A percentile compares a stretch with the other conserved stretches of the same genome.
These are phyloP conservation scores for Solea solea DNA, from an alignment of 2,113 vertebrate species.

Conservation along the genomic window DNA sequence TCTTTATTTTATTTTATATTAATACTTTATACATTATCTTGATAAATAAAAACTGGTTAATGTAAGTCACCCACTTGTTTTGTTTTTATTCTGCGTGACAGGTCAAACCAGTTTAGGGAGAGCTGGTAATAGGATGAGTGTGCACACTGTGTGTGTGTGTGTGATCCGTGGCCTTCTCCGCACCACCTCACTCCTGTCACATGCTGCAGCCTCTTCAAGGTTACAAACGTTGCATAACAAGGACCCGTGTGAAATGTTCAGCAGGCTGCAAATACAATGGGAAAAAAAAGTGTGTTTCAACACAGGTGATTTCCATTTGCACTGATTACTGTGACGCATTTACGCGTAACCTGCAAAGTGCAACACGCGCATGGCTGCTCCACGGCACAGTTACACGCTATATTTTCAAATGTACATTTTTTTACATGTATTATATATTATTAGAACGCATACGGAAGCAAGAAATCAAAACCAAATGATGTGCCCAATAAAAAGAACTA, in stretches of 20 bases:
- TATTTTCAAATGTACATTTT: no score
- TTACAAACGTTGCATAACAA: slow-evolving; percentile 67
- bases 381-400: no score
- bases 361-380: no score
- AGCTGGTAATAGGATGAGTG: neutral
- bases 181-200: slow-evolving; percentile 30
- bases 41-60: slow-evolving; percentile 65
- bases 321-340: no score
- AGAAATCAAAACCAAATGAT: no score
- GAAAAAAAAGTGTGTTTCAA: neutral
- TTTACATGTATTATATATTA: no score
- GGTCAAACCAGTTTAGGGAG: neutral
- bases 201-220: slow-evolving; percentile 72
- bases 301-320: neutral
- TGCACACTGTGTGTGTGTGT: neutral
- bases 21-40: slow-evolving; percentile 18
- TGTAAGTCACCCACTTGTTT: slow-evolving; percentile 32
- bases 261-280: slow-evolving; percentile 33
- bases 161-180: slow-evolving; percentile 8
- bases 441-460: no score
- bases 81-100: slow-evolving; percentile 25
- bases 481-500: no score
- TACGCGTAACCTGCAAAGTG: no score
- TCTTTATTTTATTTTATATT: neutral
- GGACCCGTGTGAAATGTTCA: slow-evolving; percentile 50